These are phyloP conservation scores for Drosophila kanekoi DNA, from an alignment of 2,888 invertebrate species.

Conservation along the genomic window DNA sequence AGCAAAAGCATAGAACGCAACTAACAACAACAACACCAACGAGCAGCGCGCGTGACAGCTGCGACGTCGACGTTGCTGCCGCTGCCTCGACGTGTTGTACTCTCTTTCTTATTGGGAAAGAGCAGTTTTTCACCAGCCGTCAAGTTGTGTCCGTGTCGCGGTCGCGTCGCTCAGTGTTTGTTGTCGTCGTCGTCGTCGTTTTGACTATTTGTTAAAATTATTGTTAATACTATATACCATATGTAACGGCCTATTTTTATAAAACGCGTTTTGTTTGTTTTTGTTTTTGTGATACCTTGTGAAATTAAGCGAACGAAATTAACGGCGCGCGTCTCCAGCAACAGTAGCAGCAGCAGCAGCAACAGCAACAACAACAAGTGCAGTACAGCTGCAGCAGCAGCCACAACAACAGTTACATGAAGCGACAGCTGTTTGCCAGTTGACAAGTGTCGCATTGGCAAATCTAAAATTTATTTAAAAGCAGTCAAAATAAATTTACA, in stretches of 20 bases:
- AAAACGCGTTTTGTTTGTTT: slow-evolving; percentile 17
- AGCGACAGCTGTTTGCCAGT: slow-evolving; percentile 67
- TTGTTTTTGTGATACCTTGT: slow-evolving; percentile 25
- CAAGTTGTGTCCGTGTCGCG: slow-evolving; percentile 66
- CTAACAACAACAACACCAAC: slow-evolving; percentile 53
- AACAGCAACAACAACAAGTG: slow-evolving; percentile 50
- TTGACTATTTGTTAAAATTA: slow-evolving; percentile 45
- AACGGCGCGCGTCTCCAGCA: slow-evolving; percentile 30
- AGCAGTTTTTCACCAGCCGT: slow-evolving; percentile 70
- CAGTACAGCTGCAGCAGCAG: slow-evolving; percentile 37
- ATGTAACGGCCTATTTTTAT: slow-evolving; percentile 17
- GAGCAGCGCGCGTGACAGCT: slow-evolving; percentile 61
- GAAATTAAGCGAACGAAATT: slow-evolving; percentile 23
- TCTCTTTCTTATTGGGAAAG: slow-evolving; percentile 69
- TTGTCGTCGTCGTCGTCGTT: slow-evolving; percentile 45
- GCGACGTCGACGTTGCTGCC: slow-evolving; percentile 55
- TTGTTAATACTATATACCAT: slow-evolving; percentile 40
- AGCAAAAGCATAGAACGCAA: slow-evolving; percentile 67
- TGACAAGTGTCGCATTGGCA: slow-evolving; percentile 33
- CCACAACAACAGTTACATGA: slow-evolving; percentile 38
- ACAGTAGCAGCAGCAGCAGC: slow-evolving; percentile 12
- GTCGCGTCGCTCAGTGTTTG: slow-evolving; percentile 53
- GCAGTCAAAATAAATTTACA: slow-evolving; percentile 25
- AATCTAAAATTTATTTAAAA: slow-evolving; percentile 32
- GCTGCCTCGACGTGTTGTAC: slow-evolving; percentile 47